phyloP scores from a whole-genome alignment of 1,140 invertebrate species.

The Harpegnathos saltator region DNA sequence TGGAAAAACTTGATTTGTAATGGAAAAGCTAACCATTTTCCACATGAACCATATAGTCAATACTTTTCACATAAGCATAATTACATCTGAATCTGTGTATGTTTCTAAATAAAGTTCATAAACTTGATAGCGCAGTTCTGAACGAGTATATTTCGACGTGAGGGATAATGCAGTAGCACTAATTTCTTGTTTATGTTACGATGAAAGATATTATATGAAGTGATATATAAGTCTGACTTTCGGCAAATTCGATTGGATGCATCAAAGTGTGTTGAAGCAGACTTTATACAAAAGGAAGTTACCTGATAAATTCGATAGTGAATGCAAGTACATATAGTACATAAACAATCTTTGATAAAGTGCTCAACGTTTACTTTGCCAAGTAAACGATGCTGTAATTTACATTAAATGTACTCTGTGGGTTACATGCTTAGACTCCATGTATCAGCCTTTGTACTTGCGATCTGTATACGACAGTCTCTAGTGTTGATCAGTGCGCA shows the following conservation, averaged over 20 bases:
- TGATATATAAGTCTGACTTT: background rate
- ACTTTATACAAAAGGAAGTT: no score
- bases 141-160: conserved; percentile 44
- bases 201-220: conserved; percentile 13
- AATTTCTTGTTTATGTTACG: conserved; percentile 32
- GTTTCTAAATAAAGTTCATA: conserved; percentile 70
- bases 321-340: background rate
- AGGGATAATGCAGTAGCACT: conserved; percentile 21
- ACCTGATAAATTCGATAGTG: no score
- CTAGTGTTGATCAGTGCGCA: no score
- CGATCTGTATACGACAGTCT: no score
- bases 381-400: no score
- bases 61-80: conserved; percentile 55
- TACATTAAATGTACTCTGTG: no score
- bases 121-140: conserved; percentile 54
- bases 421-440: no score
- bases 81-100: conserved; percentile 63
- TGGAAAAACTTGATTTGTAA: conserved; percentile 43
- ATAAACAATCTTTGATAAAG: background rate
- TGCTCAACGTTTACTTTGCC: background rate
- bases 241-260: no score
- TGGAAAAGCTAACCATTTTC: conserved; percentile 24
- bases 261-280: no score
- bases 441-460: no score
- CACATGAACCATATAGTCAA: background rate